Evolutionary conservation across 2,113 vertebrate genomes (phyloP).

Genomic region (Laterallus jamaicensis): DNA sequence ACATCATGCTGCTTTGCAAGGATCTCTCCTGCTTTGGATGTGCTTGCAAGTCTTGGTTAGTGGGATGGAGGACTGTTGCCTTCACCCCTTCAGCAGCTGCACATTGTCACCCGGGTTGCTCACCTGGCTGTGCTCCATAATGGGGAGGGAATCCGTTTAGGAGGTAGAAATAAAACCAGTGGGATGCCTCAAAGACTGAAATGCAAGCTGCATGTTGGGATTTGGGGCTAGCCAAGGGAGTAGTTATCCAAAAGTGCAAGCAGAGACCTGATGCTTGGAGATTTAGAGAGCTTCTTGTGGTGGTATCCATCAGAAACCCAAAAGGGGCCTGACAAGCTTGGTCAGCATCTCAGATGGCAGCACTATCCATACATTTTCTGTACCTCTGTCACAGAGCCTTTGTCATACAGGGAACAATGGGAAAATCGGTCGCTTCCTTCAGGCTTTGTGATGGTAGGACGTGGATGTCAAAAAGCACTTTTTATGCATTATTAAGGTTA

Average conservation of each 20-base stretch:
- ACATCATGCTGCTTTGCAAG: accelerated
- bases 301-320: background rate
- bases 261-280: background rate
- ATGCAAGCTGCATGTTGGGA: background rate
- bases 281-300: background rate
- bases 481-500: background rate
- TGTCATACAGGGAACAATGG: background rate
- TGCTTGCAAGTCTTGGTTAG: background rate
- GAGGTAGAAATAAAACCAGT: background rate
- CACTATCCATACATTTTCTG: background rate
- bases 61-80: background rate
- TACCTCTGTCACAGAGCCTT: background rate
- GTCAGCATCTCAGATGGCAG: background rate
- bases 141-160: background rate
- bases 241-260: background rate
- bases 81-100: background rate
- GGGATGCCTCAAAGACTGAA: background rate
- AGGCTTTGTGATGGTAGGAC: accelerated
- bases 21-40: background rate
- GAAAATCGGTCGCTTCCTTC: accelerated
- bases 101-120: background rate
- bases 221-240: background rate
- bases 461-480: background rate
- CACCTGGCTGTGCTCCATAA: background rate
- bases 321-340: background rate